Percentiles rank a stretch among this genome's conserved stretches.
These are phyloP conservation scores for Delia radicum DNA, from an alignment of 1,140 invertebrate species.

Conservation along the genomic window DNA sequence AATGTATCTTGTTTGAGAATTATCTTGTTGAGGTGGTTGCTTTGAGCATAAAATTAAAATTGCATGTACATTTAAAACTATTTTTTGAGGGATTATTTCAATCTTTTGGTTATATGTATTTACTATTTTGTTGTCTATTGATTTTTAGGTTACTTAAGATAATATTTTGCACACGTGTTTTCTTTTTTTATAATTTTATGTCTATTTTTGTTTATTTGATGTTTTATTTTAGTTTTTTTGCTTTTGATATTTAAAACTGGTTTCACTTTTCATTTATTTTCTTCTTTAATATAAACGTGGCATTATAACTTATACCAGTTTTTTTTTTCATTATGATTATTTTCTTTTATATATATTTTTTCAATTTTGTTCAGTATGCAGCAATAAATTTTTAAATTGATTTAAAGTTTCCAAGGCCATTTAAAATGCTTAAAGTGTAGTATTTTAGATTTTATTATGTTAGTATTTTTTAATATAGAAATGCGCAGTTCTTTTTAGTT, in stretches of 20 bases:
- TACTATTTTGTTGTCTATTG: not conserved
- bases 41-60: too few relatives aligned
- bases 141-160: not conserved
- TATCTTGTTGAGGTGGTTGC: too few relatives aligned
- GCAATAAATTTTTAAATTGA: not conserved
- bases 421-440: not conserved
- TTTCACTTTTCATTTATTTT: not conserved
- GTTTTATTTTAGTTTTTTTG: not conserved
- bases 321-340: not conserved
- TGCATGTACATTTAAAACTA: not conserved
- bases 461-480: not conserved
- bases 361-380: not conserved
- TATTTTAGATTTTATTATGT: not conserved
- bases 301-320: not conserved
- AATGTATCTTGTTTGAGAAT: too few relatives aligned
- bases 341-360: not conserved
- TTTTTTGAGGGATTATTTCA: not conserved
- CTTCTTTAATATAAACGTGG: not conserved
- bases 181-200: not conserved
- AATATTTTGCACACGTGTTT: not conserved
- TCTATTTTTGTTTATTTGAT: not conserved
- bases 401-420: slow-evolving; percentile 3
- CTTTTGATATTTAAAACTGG: not conserved
- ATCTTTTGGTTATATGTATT: not conserved
- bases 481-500: not conserved